Conservation (phyloP, 2,888 invertebrate genomes). For the Ornithoptera priamus region DNA sequence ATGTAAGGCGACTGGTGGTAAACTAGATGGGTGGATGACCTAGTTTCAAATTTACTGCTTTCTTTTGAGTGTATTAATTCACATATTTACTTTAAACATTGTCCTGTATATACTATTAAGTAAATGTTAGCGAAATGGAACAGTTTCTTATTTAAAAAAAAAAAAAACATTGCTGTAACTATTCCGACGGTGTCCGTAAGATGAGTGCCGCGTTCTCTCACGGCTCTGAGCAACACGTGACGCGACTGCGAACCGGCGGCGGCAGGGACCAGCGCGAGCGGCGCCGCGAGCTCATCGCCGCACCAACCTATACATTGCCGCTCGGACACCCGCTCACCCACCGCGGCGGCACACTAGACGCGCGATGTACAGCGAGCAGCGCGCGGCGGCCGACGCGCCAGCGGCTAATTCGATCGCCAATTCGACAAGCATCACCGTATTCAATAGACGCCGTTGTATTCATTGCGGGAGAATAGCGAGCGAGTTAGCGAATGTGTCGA, state of each 20-base stretch:
- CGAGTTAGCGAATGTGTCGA: conserved; percentile 24
- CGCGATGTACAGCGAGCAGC: conserved; percentile 9
- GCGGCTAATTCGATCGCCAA: conserved; percentile 20
- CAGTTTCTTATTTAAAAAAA: conserved; percentile 1
- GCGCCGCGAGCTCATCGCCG: conserved; percentile 1
- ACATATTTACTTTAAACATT: too few species aligned
- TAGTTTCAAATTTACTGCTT: background rate
- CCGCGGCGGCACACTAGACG: background rate
- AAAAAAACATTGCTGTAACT: conserved; percentile 16
- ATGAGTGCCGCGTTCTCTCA: conserved; percentile 38
- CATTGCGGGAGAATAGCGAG: conserved; percentile 25
- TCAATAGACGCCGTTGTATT: conserved; percentile 28
- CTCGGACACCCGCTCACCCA: background rate
- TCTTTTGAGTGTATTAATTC: background rate
- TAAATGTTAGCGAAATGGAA: conserved; percentile 12
- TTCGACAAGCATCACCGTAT: conserved; percentile 28
- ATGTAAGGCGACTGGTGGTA: too few species aligned
- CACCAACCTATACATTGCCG: conserved; percentile 1
- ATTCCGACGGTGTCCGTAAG: conserved; percentile 29
- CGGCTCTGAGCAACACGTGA: conserved; percentile 37
- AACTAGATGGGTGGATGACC: too few species aligned
- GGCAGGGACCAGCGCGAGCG: conserved; percentile 15
- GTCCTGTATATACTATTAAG: background rate
- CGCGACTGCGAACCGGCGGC: conserved; percentile 33
- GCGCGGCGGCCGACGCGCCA: background rate